Conservation (phyloP, 2,113 vertebrate species). For the Pseudonaja textilis region DNA sequence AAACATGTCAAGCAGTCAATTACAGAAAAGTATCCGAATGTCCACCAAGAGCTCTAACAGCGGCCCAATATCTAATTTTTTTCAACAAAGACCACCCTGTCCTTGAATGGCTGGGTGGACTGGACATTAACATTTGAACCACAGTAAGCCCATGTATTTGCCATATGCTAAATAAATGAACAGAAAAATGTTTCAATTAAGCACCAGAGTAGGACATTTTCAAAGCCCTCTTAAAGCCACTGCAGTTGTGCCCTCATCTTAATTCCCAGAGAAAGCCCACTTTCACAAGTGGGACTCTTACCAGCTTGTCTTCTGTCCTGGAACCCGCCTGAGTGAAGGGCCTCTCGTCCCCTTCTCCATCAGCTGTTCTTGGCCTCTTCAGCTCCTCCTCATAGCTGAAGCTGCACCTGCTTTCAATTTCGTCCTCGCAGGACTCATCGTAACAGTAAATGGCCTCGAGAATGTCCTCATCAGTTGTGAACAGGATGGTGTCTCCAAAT, state of each 20-base stretch:
- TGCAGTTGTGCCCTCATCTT: not conserved
- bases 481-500: constrained; percentile 95
- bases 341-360: constrained; percentile 85
- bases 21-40: not conserved
- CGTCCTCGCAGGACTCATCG: constrained; percentile 76
- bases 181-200: not conserved
- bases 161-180: too few species aligned
- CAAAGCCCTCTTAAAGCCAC: not conserved
- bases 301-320: constrained; percentile 67
- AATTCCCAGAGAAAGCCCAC: not conserved
- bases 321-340: constrained; percentile 87
- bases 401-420: constrained; percentile 61
- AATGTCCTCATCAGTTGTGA: constrained; percentile 93
- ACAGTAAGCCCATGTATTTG: too few species aligned
- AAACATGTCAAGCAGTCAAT: not conserved
- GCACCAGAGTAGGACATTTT: not conserved
- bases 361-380: constrained; percentile 86
- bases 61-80: too few species aligned
- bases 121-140: too few species aligned
- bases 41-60: too few species aligned
- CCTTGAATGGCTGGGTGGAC: too few species aligned
- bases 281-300: constrained; percentile 34
- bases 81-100: too few species aligned
- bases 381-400: constrained; percentile 77
- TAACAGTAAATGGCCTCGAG: constrained; percentile 89